Evolutionary conservation across 1,140 invertebrate species (phyloP).

Genomic region (Cardiocondyla obscurior): DNA sequence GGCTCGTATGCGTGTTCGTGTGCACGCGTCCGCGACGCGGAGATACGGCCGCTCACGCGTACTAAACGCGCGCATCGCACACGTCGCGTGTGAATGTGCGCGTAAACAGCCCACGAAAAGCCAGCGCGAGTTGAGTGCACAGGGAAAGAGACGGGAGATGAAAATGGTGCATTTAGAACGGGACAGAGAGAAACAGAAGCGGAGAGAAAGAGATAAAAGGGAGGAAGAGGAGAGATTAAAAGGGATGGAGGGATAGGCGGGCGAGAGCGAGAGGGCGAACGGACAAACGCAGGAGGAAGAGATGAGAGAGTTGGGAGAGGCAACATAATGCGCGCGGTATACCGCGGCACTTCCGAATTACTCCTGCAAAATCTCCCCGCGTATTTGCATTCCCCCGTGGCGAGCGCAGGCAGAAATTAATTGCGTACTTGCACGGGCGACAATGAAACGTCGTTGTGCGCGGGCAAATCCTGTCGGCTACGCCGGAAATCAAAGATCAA

Average conservation of each 20-base stretch:
- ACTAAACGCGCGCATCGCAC: conserved; percentile 42
- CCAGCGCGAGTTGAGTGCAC: conserved; percentile 30
- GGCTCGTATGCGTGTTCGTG: background rate
- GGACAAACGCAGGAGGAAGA: conserved; percentile 12
- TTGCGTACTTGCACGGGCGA: conserved; percentile 80
- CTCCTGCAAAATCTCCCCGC: conserved; percentile 80
- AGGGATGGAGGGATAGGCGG: background rate
- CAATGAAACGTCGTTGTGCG: conserved; percentile 76
- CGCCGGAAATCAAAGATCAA: conserved; percentile 80
- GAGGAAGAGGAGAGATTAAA: background rate
- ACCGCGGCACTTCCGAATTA: conserved; percentile 82
- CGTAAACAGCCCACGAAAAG: conserved; percentile 64
- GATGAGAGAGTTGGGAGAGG: conserved; percentile 66
- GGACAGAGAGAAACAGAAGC: background rate
- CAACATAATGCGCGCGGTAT: conserved; percentile 81
- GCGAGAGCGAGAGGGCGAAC: background rate
- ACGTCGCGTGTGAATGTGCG: conserved; percentile 46
- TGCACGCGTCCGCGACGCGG: background rate
- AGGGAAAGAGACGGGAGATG: background rate
- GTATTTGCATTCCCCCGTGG: conserved; percentile 80
- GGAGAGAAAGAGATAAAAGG: background rate
- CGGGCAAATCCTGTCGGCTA: conserved; percentile 48
- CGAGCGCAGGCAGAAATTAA: conserved; percentile 81
- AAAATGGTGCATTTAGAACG: background rate
- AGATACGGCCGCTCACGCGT: conserved; percentile 52